Evolutionary conservation across 2,113 vertebrate species (phyloP).

Genomic region (Hippocampus barbouri): DNA sequence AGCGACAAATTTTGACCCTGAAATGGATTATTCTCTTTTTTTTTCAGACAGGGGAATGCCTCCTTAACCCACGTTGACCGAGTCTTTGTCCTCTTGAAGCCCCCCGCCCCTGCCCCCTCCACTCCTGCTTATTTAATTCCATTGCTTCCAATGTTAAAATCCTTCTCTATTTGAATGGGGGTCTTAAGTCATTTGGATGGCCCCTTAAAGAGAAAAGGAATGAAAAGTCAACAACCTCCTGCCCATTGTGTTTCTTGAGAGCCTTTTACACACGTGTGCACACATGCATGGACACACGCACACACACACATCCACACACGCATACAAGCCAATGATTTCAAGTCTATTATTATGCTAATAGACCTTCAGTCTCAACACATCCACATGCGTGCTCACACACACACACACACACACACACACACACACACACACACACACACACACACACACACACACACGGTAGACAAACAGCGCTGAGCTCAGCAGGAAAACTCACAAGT

Average conservation of each 20-base stretch:
- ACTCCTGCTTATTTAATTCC: slow-evolving; percentile 36
- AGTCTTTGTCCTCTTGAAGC: slow-evolving; percentile 47
- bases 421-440: no score
- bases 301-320: slow-evolving; percentile 17
- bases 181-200: slow-evolving; percentile 64
- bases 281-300: slow-evolving; percentile 19
- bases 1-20: neutral
- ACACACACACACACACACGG: slow-evolving; percentile 3
- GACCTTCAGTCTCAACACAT: slow-evolving; percentile 66
- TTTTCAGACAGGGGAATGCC: neutral
- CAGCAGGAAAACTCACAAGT: slow-evolving; percentile 65
- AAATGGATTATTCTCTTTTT: neutral
- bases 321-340: slow-evolving; percentile 61
- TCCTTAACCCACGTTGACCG: slow-evolving; percentile 47
- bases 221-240: slow-evolving; percentile 64
- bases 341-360: slow-evolving; percentile 81
- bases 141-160: slow-evolving; percentile 66
- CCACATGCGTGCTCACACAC: slow-evolving; percentile 26
- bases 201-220: slow-evolving; percentile 58
- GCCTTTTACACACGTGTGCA: slow-evolving; percentile 22
- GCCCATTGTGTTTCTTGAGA: slow-evolving; percentile 56
- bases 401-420: no score
- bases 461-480: slow-evolving; percentile 55
- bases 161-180: slow-evolving; percentile 55
- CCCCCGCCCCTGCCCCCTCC: neutral